Conservation (phyloP, 2,888 invertebrate genomes). For the Stenchaetothrips biformis region DNA sequence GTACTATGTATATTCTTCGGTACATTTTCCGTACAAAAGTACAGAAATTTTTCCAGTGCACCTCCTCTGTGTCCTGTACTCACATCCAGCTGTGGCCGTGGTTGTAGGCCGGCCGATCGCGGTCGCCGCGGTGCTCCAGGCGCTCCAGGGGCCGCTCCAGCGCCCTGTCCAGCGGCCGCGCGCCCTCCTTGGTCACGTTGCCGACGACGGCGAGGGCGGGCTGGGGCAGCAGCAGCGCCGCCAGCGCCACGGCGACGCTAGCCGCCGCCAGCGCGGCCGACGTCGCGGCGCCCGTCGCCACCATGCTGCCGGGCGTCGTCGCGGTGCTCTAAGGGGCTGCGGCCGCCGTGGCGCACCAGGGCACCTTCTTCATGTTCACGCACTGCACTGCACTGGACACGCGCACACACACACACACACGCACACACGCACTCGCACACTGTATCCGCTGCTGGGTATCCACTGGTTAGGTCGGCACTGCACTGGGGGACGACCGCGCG, state of each 20-base stretch:
- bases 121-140: not conserved
- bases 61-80: not conserved
- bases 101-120: constrained; percentile 5
- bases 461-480: no score
- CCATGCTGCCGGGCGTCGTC: not conserved
- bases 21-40: no score
- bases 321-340: not conserved
- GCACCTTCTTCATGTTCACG: not conserved
- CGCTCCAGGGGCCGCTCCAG: not conserved
- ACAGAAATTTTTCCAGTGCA: no score
- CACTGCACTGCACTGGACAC: not conserved
- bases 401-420: not conserved
- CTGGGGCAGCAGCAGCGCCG: not conserved
- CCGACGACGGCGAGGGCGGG: constrained; percentile 11
- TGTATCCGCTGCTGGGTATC: no score
- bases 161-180: constrained; percentile 2
- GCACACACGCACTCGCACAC: not conserved
- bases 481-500: no score
- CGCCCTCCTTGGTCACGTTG: constrained; percentile 22
- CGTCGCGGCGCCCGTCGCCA: not conserved
- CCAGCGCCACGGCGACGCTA: not conserved
- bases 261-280: constrained; percentile 2
- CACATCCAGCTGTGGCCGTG: constrained; percentile 24
- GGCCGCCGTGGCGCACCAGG: not conserved
- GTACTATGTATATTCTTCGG: no score